Percentiles rank a stretch among this genome's conserved stretches.
Conservation (phyloP, 2,888 invertebrate genomes). For the Notodonta ziczac region DNA sequence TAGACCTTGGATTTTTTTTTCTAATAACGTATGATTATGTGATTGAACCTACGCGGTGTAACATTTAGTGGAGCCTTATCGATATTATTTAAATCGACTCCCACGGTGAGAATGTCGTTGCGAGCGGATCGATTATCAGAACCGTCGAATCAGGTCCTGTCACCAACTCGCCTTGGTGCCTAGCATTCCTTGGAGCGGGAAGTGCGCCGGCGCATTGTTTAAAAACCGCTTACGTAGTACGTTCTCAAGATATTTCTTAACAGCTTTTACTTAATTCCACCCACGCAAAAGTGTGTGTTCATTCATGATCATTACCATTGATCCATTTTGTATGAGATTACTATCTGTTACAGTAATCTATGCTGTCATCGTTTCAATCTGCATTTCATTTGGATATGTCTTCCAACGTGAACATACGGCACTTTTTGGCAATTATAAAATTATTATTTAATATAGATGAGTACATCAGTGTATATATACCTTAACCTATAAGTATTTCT, state of each 20-base stretch:
- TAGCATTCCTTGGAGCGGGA: conserved; percentile 71
- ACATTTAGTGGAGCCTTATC: conserved; percentile 13
- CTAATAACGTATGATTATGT: conserved; percentile 25
- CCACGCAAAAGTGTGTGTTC: conserved; percentile 1
- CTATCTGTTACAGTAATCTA: not conserved
- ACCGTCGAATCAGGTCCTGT: conserved; percentile 43
- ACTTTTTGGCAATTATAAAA: too few species aligned
- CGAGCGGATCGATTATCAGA: conserved; percentile 24
- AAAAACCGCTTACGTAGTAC: conserved; percentile 29
- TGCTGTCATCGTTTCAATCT: not conserved
- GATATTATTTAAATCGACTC: conserved; percentile 23
- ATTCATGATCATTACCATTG: conserved; percentile 1
- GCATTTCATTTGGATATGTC: not conserved
- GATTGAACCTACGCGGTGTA: conserved; percentile 28
- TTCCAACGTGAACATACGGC: not conserved
- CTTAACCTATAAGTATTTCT: too few species aligned
- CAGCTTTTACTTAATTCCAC: conserved; percentile 1
- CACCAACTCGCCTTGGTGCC: conserved; percentile 65
- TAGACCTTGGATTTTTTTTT: not conserved
- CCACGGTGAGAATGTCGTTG: conserved; percentile 27
- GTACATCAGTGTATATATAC: too few species aligned
- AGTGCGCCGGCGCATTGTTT: conserved; percentile 41
- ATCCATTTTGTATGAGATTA: not conserved
- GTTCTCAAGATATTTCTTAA: conserved; percentile 5
- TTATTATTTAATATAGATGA: too few species aligned